Conservation (phyloP, 2,888 invertebrate species). For the Caenorhabditis sinica region DNA sequence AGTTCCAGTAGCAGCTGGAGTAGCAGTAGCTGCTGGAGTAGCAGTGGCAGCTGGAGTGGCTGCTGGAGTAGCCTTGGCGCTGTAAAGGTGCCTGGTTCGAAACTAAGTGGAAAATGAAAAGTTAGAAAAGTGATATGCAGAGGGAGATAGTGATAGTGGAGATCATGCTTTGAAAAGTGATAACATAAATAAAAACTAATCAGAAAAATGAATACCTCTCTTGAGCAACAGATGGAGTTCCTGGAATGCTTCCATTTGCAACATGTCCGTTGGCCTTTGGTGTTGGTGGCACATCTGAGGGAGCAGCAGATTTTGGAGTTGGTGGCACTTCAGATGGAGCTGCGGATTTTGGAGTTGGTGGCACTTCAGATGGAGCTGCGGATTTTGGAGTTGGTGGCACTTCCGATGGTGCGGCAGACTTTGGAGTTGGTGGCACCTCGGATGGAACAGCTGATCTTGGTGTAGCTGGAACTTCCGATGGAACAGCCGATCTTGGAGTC, state of each 20-base stretch:
- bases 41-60: slow-evolving; percentile 59
- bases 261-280: slow-evolving; percentile 63
- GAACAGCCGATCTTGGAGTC: slow-evolving; percentile 68
- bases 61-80: slow-evolving; percentile 58
- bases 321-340: slow-evolving; percentile 66
- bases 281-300: slow-evolving; percentile 63
- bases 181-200: background rate
- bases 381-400: slow-evolving; percentile 69
- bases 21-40: slow-evolving; percentile 62
- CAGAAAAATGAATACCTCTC: slow-evolving; percentile 34
- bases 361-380: slow-evolving; percentile 62
- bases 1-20: slow-evolving; percentile 68
- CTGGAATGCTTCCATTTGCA: slow-evolving; percentile 72
- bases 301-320: slow-evolving; percentile 69
- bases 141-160: background rate
- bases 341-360: slow-evolving; percentile 64
- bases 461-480: slow-evolving; percentile 63
- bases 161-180: background rate
- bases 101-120: slow-evolving; percentile 18
- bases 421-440: slow-evolving; percentile 69
- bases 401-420: slow-evolving; percentile 65
- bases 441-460: slow-evolving; percentile 65
- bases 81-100: slow-evolving; percentile 44
- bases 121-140: slow-evolving; percentile 41
- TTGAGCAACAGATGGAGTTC: slow-evolving; percentile 68